Evolutionary conservation across 2,113 vertebrate genomes (phyloP).

Genomic region (Oryzias curvinotus): DNA sequence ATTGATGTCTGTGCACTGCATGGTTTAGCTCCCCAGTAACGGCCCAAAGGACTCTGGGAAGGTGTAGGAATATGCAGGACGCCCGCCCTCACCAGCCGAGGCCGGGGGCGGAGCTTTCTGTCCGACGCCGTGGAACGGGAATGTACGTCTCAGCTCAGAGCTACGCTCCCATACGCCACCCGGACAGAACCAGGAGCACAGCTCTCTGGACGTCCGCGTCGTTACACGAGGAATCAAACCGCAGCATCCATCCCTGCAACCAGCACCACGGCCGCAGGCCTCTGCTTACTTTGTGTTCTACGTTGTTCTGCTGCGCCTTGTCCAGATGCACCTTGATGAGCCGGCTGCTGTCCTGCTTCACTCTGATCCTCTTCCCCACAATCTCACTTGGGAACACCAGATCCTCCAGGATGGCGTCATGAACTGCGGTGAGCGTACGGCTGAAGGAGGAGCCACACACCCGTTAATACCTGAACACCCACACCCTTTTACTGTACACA

Average conservation of each 20-base stretch:
- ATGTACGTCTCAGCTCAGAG: constrained; percentile 60
- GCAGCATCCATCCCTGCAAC: too few species aligned
- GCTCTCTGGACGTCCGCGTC: constrained; percentile 67
- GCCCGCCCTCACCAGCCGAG: constrained; percentile 36
- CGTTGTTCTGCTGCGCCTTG: constrained; percentile 99
- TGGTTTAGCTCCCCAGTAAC: constrained; percentile 69
- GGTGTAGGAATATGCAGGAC: constrained; percentile 73
- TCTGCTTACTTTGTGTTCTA: constrained; percentile 92
- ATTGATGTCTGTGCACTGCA: constrained; percentile 60
- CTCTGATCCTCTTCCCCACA: constrained; percentile 95
- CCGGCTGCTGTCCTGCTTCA: constrained; percentile 94
- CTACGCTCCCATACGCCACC: constrained; percentile 75
- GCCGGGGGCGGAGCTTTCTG: constrained; percentile 67
- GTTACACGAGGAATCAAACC: background rate
- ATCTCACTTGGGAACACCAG: constrained; percentile 98
- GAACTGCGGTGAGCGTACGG: constrained; percentile 93
- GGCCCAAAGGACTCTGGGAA: constrained; percentile 56
- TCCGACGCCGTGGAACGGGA: constrained; percentile 74
- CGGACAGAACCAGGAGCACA: constrained; percentile 66
- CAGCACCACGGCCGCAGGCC: too few species aligned
- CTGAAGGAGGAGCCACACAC: constrained; percentile 60
- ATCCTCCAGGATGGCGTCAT: constrained; percentile 97
- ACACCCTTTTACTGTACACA: too few species aligned
- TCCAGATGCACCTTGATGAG: constrained; percentile 99
- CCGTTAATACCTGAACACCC: too few species aligned